Evolutionary conservation across 2,797 vertebrate genomes (phyloP), one percentile per base, ranked within the genome.

Genomic region (Hirundo rustica): DNA sequence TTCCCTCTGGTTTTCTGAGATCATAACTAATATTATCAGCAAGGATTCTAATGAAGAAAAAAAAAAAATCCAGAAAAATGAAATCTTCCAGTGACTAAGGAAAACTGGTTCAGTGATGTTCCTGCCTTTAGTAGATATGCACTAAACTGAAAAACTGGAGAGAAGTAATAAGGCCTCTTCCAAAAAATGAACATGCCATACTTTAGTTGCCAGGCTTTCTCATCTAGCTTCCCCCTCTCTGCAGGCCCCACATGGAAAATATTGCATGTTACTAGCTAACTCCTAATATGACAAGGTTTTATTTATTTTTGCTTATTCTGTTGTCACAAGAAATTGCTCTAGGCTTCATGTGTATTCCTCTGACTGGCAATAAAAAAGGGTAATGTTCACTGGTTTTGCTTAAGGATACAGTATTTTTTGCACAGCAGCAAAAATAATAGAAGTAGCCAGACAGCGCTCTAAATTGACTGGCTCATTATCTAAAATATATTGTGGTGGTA

Each of bases 381-480:
- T 34, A 93, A 57, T 70, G 36, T 48, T 86, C 57, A 4, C 55
- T 87, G 80, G 26, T 95, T 96, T 96, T 84, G 60, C 78, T 93
- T 92, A 89, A 91, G 66, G 60, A 57, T 29, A 79, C 72, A 44
- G 16, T 30, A 48, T n/a, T 85, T 85, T 82, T 87, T 83, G 18
- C 29, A 71, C 38, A 68, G 40, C 47, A 91, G 88, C 68, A 95
- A 93, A 92, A 92, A 75, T 72, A 77, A 84, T 53, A 88, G 51
- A 88, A 92, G 53, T 92, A 83, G 16, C 25, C 34, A 71, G 36
- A 58, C 77, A 85, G 36, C 2, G 6, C 21, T 70, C 48, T 91
- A 86, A 96, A 88, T 47, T 81, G 85, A 36, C 51, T 77, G 54
- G 27, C 29, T 96, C 77, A n/a, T 96, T 95, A 88, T 92, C 62